Base-by-base conservation (phyloP, 1,140 invertebrate genomes). In the Triops longicaudatus region DNA sequence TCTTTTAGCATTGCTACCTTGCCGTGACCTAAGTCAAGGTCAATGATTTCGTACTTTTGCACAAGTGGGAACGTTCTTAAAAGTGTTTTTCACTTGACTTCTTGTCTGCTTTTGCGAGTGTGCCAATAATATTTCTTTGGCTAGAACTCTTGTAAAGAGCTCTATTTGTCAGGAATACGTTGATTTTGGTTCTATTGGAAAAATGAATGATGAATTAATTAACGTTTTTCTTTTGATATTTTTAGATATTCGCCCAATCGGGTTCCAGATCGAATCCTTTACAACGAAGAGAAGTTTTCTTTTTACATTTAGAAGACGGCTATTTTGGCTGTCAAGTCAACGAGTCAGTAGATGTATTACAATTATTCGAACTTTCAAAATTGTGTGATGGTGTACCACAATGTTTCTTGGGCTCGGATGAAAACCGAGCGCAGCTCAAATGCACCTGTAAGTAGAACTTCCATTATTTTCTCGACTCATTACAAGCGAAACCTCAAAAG, bases 301-400 rank as follows among this genome's bases (percentile, higher is more conserved):
- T 97, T 87, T 88, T 98, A 84, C 96, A 97, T 87, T 89, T 97
- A 85, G 95, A 97, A 88, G 94, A 97, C 87, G 95, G 95, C 81
- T 97, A 95, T 86, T 98, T 98, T 86, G 95, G 94, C 79, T 98
- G 95, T 86, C 95, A 98, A 89, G 93, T 97, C 78, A 98, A 98
- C 87, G 93, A 94, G 86, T 96, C 94, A 76, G 93, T 91, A 81
- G 94, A 97, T 85, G 91, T 97, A 82, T 88, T 98, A 83, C 94
- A 97, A 88, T 87, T 97, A 81, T 95, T 95, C 87, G 93, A 97
- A 88, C 87, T 98, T 82, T 96, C 94, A 75, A 95, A 93, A 87
- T 88, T 98, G 81, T 98, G 95, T 86, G 94, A 98, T 87, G 92
- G 93, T 79, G 87, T 89, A 79, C 89, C 90, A 79, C 93, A 98